Conservation (phyloP, 2,888 invertebrate species). For the Drosophila parthenogenetica region DNA sequence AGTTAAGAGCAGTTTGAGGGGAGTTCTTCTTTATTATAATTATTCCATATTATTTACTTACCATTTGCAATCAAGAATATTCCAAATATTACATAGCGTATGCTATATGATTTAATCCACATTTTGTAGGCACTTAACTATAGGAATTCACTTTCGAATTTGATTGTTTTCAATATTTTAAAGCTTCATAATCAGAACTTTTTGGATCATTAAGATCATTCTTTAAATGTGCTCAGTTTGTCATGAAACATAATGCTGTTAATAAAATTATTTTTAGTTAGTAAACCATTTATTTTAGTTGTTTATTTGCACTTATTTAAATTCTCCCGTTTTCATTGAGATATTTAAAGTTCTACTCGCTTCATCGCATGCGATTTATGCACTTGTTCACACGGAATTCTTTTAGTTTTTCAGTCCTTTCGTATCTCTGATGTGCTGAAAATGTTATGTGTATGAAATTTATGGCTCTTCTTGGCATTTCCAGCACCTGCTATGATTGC, state of each 20-base stretch:
- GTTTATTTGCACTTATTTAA: not conserved
- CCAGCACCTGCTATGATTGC: constrained; percentile 26
- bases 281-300: constrained; percentile 8
- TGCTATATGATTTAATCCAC: constrained; percentile 59
- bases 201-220: constrained; percentile 31
- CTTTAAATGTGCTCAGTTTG: constrained; percentile 28
- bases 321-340: not conserved
- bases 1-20: too few relatives aligned
- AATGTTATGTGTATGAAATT: constrained; percentile 43
- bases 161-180: constrained; percentile 29
- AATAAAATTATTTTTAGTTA: not conserved
- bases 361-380: constrained; percentile 45
- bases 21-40: too few relatives aligned
- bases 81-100: constrained; percentile 46
- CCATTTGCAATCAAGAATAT: constrained; percentile 50
- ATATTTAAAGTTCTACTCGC: not conserved
- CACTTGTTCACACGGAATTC: constrained; percentile 44
- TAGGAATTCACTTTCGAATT: constrained; percentile 11
- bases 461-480: constrained; percentile 26
- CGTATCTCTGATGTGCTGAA: constrained; percentile 78
- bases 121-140: constrained; percentile 46
- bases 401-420: constrained; percentile 24
- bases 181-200: constrained; percentile 29
- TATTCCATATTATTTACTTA: too few relatives aligned
- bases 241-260: constrained; percentile 38